Conservation (phyloP, 2,888 invertebrate species). For the Hoplodrina ambigua region DNA sequence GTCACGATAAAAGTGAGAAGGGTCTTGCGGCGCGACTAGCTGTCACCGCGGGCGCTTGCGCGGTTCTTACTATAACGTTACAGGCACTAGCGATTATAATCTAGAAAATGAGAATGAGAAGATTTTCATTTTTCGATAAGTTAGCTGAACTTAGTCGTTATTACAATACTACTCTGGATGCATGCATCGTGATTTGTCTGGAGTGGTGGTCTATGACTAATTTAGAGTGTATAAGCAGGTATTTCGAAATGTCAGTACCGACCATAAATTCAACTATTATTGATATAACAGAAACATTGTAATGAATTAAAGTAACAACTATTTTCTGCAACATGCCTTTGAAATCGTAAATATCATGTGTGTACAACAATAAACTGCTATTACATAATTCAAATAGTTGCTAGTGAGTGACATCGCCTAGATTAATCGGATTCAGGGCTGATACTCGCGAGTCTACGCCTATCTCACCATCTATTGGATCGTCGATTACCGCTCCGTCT, state of each 20-base stretch:
- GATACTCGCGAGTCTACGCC: constrained; percentile 19
- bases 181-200: too few species aligned
- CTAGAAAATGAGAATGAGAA: constrained; percentile 20
- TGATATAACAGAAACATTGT: neutral
- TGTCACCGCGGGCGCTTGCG: constrained; percentile 64
- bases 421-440: constrained; percentile 19
- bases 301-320: neutral
- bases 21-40: constrained; percentile 68
- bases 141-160: neutral
- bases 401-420: constrained; percentile 23
- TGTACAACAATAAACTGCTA: too few species aligned
- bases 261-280: neutral
- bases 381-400: constrained; percentile 6
- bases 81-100: constrained; percentile 39
- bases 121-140: neutral
- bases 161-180: neutral
- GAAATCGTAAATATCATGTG: too few species aligned
- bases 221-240: too few species aligned
- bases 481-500: constrained; percentile 47
- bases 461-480: constrained; percentile 55
- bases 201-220: too few species aligned
- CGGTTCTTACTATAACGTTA: constrained; percentile 51
- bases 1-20: constrained; percentile 84
- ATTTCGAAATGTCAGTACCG: too few species aligned
- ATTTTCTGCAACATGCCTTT: too few species aligned